Evolutionary conservation across 2,888 invertebrate genomes (phyloP), one percentile per base, ranked within the genome.

Genomic region (Campoplex capitator): DNA sequence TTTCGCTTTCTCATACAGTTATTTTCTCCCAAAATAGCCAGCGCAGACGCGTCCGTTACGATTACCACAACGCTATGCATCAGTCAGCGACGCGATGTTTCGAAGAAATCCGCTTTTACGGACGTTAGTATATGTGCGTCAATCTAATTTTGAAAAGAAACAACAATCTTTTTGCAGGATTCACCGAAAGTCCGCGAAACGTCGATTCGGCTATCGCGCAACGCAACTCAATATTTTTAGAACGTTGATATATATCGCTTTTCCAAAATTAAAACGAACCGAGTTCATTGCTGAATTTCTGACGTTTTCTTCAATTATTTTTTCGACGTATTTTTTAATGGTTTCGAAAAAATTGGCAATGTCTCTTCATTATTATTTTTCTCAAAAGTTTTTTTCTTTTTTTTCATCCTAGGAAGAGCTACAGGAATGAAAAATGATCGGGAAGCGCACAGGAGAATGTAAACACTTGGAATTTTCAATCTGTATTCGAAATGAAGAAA

Each of bases 1-100:
- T 74, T 77, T 82, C 76, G 65, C 65, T 54, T 67, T 76, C 80
- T 45, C 75, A 35, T 48, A 54, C 48, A 28, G 35, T 56, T 67
- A 42, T 67, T 71, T 35, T 80, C 51, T 73, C 80, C 48, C 38
- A 38, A 58, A 80, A 73, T 73, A 65, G 51, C 73, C 62, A 23
- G 23, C 23, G 23, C 23, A 80, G 73, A 80, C 73, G 38, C 73
- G 38, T 51, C 42, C 62, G 51, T 73, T 73, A 78, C 54, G 38
- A 35, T 62, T 51, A 32, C 56, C 32, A 16, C 35, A 23, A 23
- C 23, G 56, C 74, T 56, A 56, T 42, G 62, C n/a, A 62, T 75
- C 18, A n/a, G 62, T 42, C 56, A 23, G 38, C 38, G 16, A 23
- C 23, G 23, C 23, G 16, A 76, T 32, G 48, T 45, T 76, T 65